Base-by-base conservation (phyloP, 2,113 vertebrate species). In the Empidonax traillii region DNA sequence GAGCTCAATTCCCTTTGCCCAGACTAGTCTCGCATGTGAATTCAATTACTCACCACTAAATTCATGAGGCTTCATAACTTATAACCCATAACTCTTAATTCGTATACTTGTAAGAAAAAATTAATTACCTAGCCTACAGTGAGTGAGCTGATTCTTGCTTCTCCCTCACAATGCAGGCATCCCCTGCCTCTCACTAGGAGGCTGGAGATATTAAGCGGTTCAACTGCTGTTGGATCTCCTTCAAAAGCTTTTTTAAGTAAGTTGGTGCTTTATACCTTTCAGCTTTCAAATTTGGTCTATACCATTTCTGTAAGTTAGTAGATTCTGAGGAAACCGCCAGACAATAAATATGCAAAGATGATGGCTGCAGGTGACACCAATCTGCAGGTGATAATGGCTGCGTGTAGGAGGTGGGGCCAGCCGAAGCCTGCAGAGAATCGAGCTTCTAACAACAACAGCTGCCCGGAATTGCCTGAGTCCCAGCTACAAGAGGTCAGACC, bases 81-180 rank as follows among this genome's bases (percentile, higher is more conserved):
- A 44, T 3, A 89, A 56, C 13, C 14, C 1, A 1, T 69, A 88
- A 39, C 28, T 88, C 66, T 67, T 74, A 79, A 62, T 71, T 79
- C 47, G 21, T 46, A 8, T 19, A 53, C 0, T 4, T 89, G 7
- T 76, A n/a, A 83, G 16, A 28, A 89, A 69, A 89, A 79, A 35
- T 6, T 18, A 67, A 47, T 51, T 65, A 73, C 28, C 19, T 59
- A 63, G 43, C 31, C 0, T 2, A 37, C 1, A 4, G 8, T 41
- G 37, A 80, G 52, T 53, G 49, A 31, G 53, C 22, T 90, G 44
- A 66, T 82, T 74, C 59, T 59, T 65, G 12, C 25, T 87, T 4
- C 35, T 77, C 68, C 10, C 1, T 82, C 37, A 52, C 0, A 0
- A 27, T 66, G 25, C 2, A 3, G 18, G 23, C 4, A 5, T 43